Percentiles rank a stretch among this genome's conserved stretches.
These are phyloP conservation scores for Beroe ovata DNA, from an alignment of 37 sponge, comb jelly and placozoan genomes.

Conservation along the genomic window DNA sequence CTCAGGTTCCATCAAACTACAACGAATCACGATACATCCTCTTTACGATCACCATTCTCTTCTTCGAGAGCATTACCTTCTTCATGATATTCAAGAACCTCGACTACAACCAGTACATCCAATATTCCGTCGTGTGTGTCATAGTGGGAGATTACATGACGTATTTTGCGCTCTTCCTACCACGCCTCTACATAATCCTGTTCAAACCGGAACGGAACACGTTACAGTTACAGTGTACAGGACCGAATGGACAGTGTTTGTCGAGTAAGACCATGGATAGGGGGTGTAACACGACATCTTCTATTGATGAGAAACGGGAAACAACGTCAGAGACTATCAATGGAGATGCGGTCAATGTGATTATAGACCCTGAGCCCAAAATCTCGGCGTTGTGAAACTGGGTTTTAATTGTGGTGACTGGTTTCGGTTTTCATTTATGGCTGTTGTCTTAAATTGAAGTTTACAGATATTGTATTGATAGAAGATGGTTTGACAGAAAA, in stretches of 20 bases:
- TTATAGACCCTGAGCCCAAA: not conserved
- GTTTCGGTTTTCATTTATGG: too few species aligned
- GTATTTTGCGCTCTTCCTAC: slow-evolving; percentile 54
- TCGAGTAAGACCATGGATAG: slow-evolving; percentile 12
- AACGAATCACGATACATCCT: slow-evolving; percentile 57
- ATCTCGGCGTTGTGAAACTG: not conserved
- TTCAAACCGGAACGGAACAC: slow-evolving; percentile 64
- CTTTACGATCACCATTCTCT: slow-evolving; percentile 55
- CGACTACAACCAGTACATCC: slow-evolving; percentile 58
- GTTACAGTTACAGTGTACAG: slow-evolving; percentile 43
- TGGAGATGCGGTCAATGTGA: not conserved
- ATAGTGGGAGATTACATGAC: slow-evolving; percentile 62
- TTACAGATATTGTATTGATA: too few species aligned
- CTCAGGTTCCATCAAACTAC: slow-evolving; percentile 61
- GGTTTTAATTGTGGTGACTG: too few species aligned
- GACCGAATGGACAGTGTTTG: slow-evolving; percentile 23
- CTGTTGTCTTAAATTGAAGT: too few species aligned
- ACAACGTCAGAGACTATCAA: not conserved
- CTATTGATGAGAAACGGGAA: not conserved
- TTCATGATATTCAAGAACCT: slow-evolving; percentile 66
- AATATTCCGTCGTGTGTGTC: slow-evolving; percentile 22
- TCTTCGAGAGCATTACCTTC: slow-evolving; percentile 35
- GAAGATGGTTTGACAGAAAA: too few species aligned
- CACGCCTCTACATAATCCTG: slow-evolving; percentile 34
- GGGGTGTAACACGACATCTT: slow-evolving; percentile 46